These are phyloP conservation scores for Larimichthys polyactis DNA, from an alignment of 2,113 vertebrate species.

Conservation along the genomic window DNA sequence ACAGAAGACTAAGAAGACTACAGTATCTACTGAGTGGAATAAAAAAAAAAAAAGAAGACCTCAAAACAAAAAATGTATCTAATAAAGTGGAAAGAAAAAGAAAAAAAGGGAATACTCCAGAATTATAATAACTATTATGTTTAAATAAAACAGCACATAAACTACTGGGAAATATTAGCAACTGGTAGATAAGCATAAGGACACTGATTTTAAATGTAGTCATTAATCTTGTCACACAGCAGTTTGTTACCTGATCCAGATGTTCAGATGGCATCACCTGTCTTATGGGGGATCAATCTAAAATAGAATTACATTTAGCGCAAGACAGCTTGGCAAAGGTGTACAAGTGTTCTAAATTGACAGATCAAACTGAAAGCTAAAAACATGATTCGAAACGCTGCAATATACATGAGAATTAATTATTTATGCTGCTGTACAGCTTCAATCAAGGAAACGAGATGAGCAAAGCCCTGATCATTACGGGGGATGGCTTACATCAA, in stretches of 20 bases:
- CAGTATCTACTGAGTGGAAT: background rate
- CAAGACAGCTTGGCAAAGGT: slow-evolving; percentile 67
- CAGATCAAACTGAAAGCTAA: slow-evolving; percentile 76
- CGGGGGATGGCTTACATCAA: slow-evolving; percentile 79
- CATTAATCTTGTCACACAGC: background rate
- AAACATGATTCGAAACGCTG: slow-evolving; percentile 77
- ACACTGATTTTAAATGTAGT: slow-evolving; percentile 3
- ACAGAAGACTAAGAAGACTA: background rate
- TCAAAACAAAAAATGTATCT: background rate
- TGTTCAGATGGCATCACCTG: slow-evolving; percentile 38
- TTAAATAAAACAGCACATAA: background rate
- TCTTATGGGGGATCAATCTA: slow-evolving; percentile 23
- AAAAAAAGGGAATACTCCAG: background rate
- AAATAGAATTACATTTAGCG: slow-evolving; percentile 49
- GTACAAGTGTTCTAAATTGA: slow-evolving; percentile 70
- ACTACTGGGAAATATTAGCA: background rate
- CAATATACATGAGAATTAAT: slow-evolving; percentile 83
- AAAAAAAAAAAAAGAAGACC: background rate
- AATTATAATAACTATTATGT: background rate
- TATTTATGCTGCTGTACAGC: slow-evolving; percentile 79
- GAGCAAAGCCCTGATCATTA: slow-evolving; percentile 81
- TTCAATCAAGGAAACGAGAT: slow-evolving; percentile 85
- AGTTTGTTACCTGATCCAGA: slow-evolving; percentile 31
- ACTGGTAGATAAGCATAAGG: background rate
- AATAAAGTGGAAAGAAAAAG: background rate